A percentile compares a stretch with the other conserved stretches of the same genome.
phyloP scores from a whole-genome alignment of 2,888 invertebrate genomes.

The Papilio demoleus region DNA sequence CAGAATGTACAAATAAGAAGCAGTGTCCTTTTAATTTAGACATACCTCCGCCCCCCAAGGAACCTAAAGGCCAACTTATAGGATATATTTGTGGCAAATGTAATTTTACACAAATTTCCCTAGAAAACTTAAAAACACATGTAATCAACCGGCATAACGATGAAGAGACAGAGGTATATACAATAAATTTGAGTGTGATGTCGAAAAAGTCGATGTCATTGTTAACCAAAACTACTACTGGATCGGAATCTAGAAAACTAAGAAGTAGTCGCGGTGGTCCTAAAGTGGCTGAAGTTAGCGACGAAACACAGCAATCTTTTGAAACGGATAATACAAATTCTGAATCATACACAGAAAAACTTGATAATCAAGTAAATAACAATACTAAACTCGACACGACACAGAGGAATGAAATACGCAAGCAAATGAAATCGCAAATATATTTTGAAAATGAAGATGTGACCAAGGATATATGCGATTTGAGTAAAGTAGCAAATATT shows the following conservation, averaged over 20 bases:
- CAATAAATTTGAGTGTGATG: conserved; percentile 68
- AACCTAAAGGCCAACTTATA: conserved; percentile 67
- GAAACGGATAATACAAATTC: conserved; percentile 47
- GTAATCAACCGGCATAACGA: conserved; percentile 81
- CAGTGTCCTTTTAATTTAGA: conserved; percentile 65
- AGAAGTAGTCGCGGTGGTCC: conserved; percentile 60
- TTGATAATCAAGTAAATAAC: conserved; percentile 9
- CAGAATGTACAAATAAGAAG: conserved; percentile 77
- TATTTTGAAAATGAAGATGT: conserved; percentile 67
- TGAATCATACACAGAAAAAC: conserved; percentile 1
- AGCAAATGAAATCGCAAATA: conserved; percentile 63
- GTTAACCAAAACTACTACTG: conserved; percentile 48
- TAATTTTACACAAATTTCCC: conserved; percentile 87
- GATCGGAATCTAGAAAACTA: conserved; percentile 51
- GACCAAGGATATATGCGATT: conserved; percentile 45
- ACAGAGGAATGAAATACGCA: conserved; percentile 27
- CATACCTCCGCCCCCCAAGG: conserved; percentile 73
- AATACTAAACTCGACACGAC: conserved; percentile 29
- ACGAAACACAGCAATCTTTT: conserved; percentile 45
- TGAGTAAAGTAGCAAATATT: conserved; percentile 39
- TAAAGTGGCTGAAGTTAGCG: conserved; percentile 47
- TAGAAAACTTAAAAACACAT: conserved; percentile 85
- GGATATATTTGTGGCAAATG: conserved; percentile 89
- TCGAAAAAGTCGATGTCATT: conserved; percentile 57
- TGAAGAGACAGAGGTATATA: conserved; percentile 74